Evolutionary conservation across 2,797 vertebrate species (phyloP).

Genomic region (Tragopan temminckii): DNA sequence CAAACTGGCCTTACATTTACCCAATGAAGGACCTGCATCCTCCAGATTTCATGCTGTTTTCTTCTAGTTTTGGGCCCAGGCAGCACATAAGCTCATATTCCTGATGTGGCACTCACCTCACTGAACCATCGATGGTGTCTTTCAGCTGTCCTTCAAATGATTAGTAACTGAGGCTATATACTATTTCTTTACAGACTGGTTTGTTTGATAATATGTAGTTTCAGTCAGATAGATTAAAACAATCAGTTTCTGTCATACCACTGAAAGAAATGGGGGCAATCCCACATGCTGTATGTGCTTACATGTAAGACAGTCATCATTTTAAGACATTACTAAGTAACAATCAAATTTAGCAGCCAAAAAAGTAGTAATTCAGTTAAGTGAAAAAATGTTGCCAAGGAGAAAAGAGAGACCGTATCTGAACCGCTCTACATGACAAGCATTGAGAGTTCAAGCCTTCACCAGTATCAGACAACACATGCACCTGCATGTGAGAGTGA

Average conservation of each 20-base stretch:
- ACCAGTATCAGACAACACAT: neutral
- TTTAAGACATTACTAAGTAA: neutral
- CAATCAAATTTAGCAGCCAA: neutral
- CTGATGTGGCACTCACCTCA: neutral
- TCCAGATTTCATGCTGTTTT: neutral
- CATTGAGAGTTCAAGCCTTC: accelerated
- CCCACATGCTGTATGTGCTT: accelerated
- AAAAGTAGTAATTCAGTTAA: neutral
- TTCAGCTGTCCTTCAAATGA: neutral
- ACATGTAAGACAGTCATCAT: neutral
- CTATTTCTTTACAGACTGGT: neutral
- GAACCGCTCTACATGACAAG: neutral
- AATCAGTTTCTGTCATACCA: neutral
- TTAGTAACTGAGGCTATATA: neutral
- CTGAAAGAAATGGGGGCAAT: neutral
- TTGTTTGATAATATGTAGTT: neutral
- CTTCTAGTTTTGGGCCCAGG: neutral
- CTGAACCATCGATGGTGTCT: neutral
- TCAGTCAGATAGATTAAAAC: neutral
- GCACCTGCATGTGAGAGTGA: accelerated
- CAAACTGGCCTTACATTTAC: neutral
- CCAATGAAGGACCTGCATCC: neutral
- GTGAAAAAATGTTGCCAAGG: neutral
- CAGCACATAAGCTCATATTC: neutral
- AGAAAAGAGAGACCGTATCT: neutral